Evolutionary conservation across 1,140 invertebrate genomes (phyloP).

Genomic region (Nebria ingens): DNA sequence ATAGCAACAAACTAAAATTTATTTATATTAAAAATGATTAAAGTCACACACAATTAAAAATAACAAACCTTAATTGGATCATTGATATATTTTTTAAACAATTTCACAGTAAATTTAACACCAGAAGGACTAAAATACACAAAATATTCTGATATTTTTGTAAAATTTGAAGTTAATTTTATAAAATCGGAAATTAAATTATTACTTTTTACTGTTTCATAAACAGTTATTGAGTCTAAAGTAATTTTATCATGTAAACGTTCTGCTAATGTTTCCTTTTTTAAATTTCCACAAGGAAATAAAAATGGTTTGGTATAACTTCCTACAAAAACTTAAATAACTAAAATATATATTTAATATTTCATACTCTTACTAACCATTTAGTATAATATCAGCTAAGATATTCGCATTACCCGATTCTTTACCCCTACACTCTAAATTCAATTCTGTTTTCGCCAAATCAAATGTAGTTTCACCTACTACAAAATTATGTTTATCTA

Average conservation of each 20-base stretch:
- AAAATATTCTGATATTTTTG: constrained; percentile 28
- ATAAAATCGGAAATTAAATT: constrained; percentile 28
- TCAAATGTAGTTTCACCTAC: constrained; percentile 36
- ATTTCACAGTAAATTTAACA: constrained; percentile 24
- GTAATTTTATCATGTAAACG: constrained; percentile 27
- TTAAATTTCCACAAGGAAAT: constrained; percentile 38
- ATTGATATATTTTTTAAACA: constrained; percentile 24
- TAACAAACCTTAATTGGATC: constrained; percentile 23
- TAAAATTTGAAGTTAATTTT: constrained; percentile 23
- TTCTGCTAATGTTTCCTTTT: constrained; percentile 31
- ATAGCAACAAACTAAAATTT: constrained; percentile 34
- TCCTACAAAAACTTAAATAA: constrained; percentile 20
- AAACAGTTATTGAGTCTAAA: constrained; percentile 30
- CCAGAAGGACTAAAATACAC: constrained; percentile 42
- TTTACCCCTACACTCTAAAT: constrained; percentile 28
- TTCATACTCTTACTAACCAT: constrained; percentile 20
- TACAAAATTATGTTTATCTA: constrained; percentile 33
- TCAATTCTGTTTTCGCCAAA: constrained; percentile 25
- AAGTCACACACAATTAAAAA: constrained; percentile 2
- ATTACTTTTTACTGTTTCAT: constrained; percentile 31
- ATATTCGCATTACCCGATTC: constrained; percentile 35
- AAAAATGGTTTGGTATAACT: constrained; percentile 32
- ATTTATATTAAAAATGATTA: constrained; percentile 1
- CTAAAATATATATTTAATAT: not conserved
- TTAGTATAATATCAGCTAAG: constrained; percentile 32